phyloP scores from a whole-genome alignment of 2,888 invertebrate genomes.

The Miltochrista miniata region DNA sequence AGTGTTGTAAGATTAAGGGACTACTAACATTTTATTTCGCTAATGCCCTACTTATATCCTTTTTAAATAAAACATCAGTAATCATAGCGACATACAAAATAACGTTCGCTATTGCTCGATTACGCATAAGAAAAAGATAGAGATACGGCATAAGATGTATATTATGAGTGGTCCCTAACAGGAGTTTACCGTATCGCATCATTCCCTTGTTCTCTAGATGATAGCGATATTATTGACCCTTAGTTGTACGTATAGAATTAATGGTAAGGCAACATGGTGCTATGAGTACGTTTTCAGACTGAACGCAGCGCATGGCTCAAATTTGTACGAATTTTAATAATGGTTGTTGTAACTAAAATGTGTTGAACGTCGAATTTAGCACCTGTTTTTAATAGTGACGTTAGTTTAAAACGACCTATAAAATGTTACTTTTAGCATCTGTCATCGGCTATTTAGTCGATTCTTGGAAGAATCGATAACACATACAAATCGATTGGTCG shows the following conservation, averaged over 20 bases:
- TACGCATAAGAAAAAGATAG: too few relatives aligned
- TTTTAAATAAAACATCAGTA: too few relatives aligned
- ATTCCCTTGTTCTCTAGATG: slow-evolving; percentile 71
- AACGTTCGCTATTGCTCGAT: too few relatives aligned
- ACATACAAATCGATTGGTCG: too few relatives aligned
- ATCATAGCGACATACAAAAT: too few relatives aligned
- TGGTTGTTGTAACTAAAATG: slow-evolving; percentile 30
- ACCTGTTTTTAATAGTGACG: slow-evolving; percentile 7
- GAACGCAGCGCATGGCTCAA: slow-evolving; percentile 66
- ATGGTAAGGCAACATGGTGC: slow-evolving; percentile 70
- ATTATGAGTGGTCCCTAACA: too few relatives aligned
- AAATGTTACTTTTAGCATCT: neutral
- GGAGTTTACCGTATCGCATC: slow-evolving; percentile 64
- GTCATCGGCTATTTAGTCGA: neutral
- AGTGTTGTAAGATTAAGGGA: slow-evolving; percentile 28
- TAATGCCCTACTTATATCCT: too few relatives aligned
- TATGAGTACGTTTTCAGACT: slow-evolving; percentile 68
- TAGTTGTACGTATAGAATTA: slow-evolving; percentile 50
- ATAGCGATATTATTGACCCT: slow-evolving; percentile 68
- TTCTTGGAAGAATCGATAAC: too few relatives aligned
- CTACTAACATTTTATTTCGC: too few relatives aligned
- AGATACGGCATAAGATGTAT: too few relatives aligned
- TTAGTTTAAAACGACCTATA: slow-evolving; percentile 9
- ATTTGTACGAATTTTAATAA: slow-evolving; percentile 51
- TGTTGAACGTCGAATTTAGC: slow-evolving; percentile 21